A percentile compares a stretch with the other conserved stretches of the same genome.
phyloP scores from a whole-genome alignment of 2,113 vertebrate genomes.

The Diadophis punctatus region DNA sequence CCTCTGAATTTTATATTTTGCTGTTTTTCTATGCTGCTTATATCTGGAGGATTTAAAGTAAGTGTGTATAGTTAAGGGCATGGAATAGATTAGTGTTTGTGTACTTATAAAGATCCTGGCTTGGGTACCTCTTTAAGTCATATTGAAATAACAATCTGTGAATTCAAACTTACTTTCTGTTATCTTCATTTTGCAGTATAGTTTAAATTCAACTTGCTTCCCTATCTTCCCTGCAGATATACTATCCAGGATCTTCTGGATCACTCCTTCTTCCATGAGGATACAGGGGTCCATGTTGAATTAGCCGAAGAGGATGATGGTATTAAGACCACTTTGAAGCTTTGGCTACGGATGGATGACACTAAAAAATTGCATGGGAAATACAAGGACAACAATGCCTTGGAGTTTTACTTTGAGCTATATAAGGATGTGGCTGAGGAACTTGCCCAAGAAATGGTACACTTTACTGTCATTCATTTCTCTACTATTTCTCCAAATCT shows the following conservation, averaged over 20 bases:
- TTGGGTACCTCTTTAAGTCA: neutral
- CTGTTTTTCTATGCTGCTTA: neutral
- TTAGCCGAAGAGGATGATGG: slow-evolving; percentile 90
- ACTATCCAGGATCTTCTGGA: slow-evolving; percentile 94
- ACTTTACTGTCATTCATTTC: slow-evolving; percentile 19
- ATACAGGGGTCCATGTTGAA: slow-evolving; percentile 90
- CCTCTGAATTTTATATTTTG: neutral
- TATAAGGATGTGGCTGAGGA: slow-evolving; percentile 92
- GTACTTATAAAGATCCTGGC: neutral
- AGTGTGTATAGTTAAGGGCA: neutral
- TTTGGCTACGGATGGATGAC: slow-evolving; percentile 95
- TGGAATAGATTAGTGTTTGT: neutral
- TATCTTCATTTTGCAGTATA: neutral
- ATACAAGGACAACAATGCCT: slow-evolving; percentile 95
- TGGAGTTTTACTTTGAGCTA: slow-evolving; percentile 93
- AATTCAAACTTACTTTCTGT: neutral
- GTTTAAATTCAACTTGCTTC: neutral
- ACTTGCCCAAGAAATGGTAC: slow-evolving; percentile 96
- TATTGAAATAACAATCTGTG: neutral
- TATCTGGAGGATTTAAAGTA: neutral
- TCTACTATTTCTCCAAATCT: neutral
- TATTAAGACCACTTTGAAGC: slow-evolving; percentile 85
- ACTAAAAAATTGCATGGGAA: slow-evolving; percentile 87
- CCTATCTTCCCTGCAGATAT: slow-evolving; percentile 69
- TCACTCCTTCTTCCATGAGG: slow-evolving; percentile 93